A percentile compares a stretch with the other conserved stretches of the same genome.
phyloP scores from a whole-genome alignment of 2,888 invertebrate genomes.

The Andrena camellia region DNA sequence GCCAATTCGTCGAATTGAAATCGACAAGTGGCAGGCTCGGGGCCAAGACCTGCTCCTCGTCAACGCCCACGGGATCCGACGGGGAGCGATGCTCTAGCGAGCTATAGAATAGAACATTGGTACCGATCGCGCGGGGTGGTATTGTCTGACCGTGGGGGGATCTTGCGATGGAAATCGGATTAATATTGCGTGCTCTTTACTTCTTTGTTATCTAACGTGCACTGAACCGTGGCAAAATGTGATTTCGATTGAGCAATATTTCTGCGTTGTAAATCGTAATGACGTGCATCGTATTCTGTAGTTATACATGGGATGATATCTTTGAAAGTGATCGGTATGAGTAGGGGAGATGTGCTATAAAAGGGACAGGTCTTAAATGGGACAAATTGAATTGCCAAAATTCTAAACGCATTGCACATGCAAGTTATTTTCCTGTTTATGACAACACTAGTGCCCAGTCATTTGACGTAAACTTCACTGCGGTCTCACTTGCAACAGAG shows the following conservation, averaged over 20 bases:
- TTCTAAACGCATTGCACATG: no score
- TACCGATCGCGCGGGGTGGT: not conserved
- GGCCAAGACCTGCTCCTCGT: not conserved
- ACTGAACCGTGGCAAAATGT: not conserved
- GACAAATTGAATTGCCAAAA: no score
- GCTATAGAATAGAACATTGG: not conserved
- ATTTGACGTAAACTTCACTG: no score
- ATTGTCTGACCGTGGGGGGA: conserved; percentile 13
- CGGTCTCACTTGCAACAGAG: no score
- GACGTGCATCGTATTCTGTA: not conserved
- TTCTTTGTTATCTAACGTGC: not conserved
- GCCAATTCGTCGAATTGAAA: conserved; percentile 36
- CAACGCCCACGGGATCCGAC: conserved; percentile 19
- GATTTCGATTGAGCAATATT: not conserved
- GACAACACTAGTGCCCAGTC: no score
- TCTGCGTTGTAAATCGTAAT: not conserved
- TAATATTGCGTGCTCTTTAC: conserved; percentile 24
- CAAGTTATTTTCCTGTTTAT: no score
- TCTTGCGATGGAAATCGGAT: not conserved
- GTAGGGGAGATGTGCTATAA: no score
- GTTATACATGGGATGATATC: not conserved
- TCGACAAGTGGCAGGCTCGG: conserved; percentile 13
- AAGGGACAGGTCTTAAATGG: no score
- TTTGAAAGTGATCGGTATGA: not conserved
- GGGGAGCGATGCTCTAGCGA: conserved; percentile 12